Base-by-base conservation (phyloP, 2,113 vertebrate genomes). In the Octodon degus region DNA sequence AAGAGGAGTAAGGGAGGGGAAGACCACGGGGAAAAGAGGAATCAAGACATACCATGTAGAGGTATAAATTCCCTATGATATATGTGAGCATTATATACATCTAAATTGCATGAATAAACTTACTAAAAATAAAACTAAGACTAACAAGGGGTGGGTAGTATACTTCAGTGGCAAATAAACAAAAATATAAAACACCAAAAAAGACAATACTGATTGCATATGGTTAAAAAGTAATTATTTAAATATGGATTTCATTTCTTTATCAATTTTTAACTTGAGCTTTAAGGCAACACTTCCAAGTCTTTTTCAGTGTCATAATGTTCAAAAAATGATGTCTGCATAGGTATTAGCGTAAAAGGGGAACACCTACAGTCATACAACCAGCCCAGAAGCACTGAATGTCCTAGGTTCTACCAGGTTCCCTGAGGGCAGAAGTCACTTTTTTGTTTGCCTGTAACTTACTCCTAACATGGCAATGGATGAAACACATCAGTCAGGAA, bases 191-290 rank as follows among this genome's bases (percentile, higher is more conserved):
- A 89, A 81, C 81, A 94, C 89, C 62, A 93, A 81, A n/a, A 87
- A 96, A 94, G 77, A 67, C 5, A 89, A 88, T 40, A 91, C 0
- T 70, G 37, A 91, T 79, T 87, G 80, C 14, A 86, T 94, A 90
- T 85, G n/a, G 37, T 74, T 94, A 86, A 89, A 87, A 96, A 91
- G 37, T 40, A 90, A 86, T 43, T 83, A 20, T 68, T 91, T 92
- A 93, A 86, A 90, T 55, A 43, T 25, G 53, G 93, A 88, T 93
- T 96, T 84, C 47, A 94, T 86, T 96, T 96, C 81, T 43, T 77
- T 93, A 22, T 86, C 40, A 93, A 43, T 93, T 90, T 95, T 81
- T 93, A 81, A 84, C 60, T 74, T 90, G 40, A 96, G 2, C 9
- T 86, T 92, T 89, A 95, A 83, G n/a, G 86, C 20, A 79, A 20